Conservation (phyloP, 2,888 invertebrate species). For the Acanthopleura granulata region DNA sequence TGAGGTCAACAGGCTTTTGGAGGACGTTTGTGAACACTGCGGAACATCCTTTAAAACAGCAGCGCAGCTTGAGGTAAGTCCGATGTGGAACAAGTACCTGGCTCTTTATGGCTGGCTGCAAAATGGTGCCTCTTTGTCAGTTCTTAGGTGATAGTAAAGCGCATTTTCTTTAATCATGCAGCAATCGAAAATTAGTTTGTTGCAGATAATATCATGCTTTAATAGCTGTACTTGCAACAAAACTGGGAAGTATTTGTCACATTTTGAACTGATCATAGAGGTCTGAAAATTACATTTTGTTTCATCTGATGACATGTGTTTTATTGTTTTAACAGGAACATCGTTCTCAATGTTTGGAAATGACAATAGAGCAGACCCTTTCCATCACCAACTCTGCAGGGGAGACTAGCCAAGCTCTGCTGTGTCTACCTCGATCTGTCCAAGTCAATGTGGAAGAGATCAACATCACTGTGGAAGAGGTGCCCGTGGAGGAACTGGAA, state of each 20-base stretch:
- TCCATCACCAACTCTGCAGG: constrained; percentile 56
- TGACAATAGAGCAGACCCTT: constrained; percentile 62
- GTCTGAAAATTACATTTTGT: no score
- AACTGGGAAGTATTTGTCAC: no score
- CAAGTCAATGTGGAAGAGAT: constrained; percentile 32
- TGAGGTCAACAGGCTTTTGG: constrained; percentile 58
- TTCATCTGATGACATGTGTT: no score
- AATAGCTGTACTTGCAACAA: no score
- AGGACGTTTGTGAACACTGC: constrained; percentile 55
- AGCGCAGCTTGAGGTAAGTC: constrained; percentile 47
- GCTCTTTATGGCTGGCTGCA: background rate
- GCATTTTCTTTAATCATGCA: no score
- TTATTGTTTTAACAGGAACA: constrained; percentile 50
- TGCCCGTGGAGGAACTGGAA: background rate
- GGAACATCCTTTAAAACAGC: constrained; percentile 59
- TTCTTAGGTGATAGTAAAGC: no score
- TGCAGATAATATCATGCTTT: no score
- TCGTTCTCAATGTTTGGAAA: constrained; percentile 57
- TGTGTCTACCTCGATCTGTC: constrained; percentile 54
- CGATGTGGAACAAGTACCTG: background rate
- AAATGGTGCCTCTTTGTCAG: background rate
- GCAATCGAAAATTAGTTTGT: no score
- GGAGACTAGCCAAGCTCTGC: constrained; percentile 56
- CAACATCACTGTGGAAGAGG: background rate
- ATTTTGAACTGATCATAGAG: no score